Base-by-base conservation (phyloP, 1,140 invertebrate species). In the Bombus ignitus region DNA sequence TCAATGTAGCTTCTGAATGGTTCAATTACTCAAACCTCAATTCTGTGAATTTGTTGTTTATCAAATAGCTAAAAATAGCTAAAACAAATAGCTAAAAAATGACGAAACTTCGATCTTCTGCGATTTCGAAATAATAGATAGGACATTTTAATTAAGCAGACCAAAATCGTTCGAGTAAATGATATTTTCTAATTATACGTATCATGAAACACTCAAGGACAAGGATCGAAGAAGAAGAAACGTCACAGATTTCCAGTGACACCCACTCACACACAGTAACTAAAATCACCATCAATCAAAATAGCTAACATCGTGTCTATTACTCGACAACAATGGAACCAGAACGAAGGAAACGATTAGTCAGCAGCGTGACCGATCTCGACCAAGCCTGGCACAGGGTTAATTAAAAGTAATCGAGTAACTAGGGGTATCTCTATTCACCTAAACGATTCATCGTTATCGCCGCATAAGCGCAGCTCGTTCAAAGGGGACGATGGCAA, bases 321-420 rank as follows among this genome's bases (percentile, higher is more conserved):
- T 28, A 42, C 35, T 37, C 4, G 28, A 42, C 39, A 10, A 42
- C 25, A 70, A 70, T 28, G 68, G 13, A 72, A 12, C 1, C n/a
- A 35, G 32, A 53, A 75, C 22, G 42, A 32, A 57, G 74, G 47
- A 37, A 57, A 57, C 47, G 47, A 75, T 75, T 53, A 75, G 47
- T 57, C 70, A 15, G 35, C 47, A 35, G 8, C 47, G 10, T 25
- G 44, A 2, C 74, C 22, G 74, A 57, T 75, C 74, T 75, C 35
- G 32, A 25, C 35, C 47, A 37, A 42, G 39, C 5, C 5, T 42
- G 39, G n/a, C n/a, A 12, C 9, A 74, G 44, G 47, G 74, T 75
- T 75, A 57, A 75, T 75, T 75, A 75, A 57, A 57, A 75, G 74
- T 57, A 75, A 75, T 75, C 74, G 74, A 37, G 74, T 75, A 57